A percentile compares a stretch with the other conserved stretches of the same genome.
Conservation (phyloP, 2,888 invertebrate species). For the Himalopsyche anomala region DNA sequence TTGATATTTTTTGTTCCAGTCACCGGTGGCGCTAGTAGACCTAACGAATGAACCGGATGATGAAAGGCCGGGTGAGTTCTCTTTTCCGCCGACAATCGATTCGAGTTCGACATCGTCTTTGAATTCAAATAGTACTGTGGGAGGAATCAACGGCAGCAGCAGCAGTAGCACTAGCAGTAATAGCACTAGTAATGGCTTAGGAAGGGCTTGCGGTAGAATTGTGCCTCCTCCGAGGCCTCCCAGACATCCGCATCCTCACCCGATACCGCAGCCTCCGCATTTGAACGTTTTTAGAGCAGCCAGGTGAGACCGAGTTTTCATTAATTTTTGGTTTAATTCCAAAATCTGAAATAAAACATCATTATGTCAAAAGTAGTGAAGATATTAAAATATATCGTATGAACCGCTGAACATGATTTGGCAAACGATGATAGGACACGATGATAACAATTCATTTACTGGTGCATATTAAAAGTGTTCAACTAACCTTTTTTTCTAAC, state of each 20-base stretch:
- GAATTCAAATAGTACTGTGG: not conserved
- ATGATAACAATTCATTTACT: too few relatives aligned
- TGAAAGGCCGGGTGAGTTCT: conserved; percentile 68
- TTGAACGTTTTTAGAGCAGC: conserved; percentile 57
- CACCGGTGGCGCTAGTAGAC: conserved; percentile 77
- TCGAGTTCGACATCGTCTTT: not conserved
- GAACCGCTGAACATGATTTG: too few relatives aligned
- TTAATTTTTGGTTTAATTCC: too few relatives aligned
- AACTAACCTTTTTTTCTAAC: too few relatives aligned
- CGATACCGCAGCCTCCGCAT: conserved; percentile 59
- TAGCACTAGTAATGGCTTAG: not conserved
- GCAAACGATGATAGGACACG: too few relatives aligned
- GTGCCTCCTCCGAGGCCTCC: conserved; percentile 54
- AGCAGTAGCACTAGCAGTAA: conserved; percentile 4
- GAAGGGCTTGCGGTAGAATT: not conserved
- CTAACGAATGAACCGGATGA: conserved; percentile 78
- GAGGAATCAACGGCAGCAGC: not conserved
- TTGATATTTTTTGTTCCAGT: conserved; percentile 67
- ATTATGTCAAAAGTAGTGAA: too few relatives aligned
- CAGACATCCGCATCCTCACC: conserved; percentile 54
- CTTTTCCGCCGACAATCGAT: conserved; percentile 7
- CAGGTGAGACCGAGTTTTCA: conserved; percentile 49
- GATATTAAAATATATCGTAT: too few relatives aligned
- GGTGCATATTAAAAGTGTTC: too few relatives aligned
- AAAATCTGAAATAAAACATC: too few relatives aligned